These are phyloP conservation scores for Formicarius rufipectus DNA, from an alignment of 2,113 vertebrate genomes.

Conservation along the genomic window DNA sequence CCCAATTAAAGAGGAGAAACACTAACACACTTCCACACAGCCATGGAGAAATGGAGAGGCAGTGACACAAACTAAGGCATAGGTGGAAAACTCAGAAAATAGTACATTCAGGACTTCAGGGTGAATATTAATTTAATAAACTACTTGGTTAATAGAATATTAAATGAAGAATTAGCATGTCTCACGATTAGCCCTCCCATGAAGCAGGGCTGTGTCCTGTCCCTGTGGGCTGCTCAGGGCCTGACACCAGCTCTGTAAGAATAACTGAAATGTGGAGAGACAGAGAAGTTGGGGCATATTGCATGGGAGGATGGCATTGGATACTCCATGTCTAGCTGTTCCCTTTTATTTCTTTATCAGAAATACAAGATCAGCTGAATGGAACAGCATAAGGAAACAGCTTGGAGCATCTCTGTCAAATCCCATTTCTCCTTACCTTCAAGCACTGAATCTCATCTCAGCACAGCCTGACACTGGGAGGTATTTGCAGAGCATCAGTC, in stretches of 20 bases:
- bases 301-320: neutral
- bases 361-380: neutral
- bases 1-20: neutral
- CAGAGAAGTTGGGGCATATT: neutral
- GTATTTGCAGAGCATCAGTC: neutral
- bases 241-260: neutral
- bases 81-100: neutral
- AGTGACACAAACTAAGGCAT: neutral
- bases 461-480: rapidly evolving
- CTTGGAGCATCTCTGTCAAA: neutral
- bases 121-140: neutral
- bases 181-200: neutral
- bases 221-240: neutral
- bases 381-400: neutral
- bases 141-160: neutral
- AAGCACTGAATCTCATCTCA: neutral
- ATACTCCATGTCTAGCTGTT: neutral
- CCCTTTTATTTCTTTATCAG: neutral
- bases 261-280: neutral
- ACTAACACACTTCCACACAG: neutral
- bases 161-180: neutral
- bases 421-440: neutral
- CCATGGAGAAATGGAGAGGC: neutral
- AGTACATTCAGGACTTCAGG: neutral
- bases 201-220: neutral